Evolutionary conservation across 2,888 invertebrate species (phyloP), one percentile per base, ranked within the genome.

Genomic region (Scaptomyza cyrtandrae): DNA sequence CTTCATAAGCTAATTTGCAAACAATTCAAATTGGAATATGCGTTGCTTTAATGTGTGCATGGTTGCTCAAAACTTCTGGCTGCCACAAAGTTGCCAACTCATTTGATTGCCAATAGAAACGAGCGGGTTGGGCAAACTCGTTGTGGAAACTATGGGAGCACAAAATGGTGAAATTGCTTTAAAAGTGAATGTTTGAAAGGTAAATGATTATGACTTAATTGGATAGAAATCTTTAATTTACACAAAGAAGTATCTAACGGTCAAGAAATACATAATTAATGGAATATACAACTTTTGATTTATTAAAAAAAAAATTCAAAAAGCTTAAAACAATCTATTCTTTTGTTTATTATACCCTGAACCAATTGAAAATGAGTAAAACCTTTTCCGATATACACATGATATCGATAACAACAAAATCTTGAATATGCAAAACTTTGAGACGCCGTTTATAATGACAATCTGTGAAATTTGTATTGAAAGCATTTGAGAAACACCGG

Each of bases 1-100:
- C 66, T 69, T 86, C 86, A 86, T 88, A 86, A 80, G 75, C 84
- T 85, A 84, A 85, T 88, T 85, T 85, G 85, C 89, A 85, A 88
- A 86, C 89, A 85, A 85, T 85, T 78, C 78, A 84, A 68, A 49
- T 9, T 54, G 24, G 41, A 68, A 55, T 52, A 52, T 65, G 58
- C 71, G 52, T n/a, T 24, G 58, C 44, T 37, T 43, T 45, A 16
- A 61, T 44, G 45, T 33, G n/a, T 41, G 19, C 56, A 48, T 71
- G 49, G 41, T 41, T 54, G 48, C 48, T 77, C 60, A 54, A 60
- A 54, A 48, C 46, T 45, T 48, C 54, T 48, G 76, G 43, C 41
- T 24, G 33, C 43, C n/a, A 37, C 37, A 71, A 78, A 82, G 50
- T 55, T 78, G 88, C 63, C 70, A 57, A 81, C 58, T 82, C 82